Base-by-base conservation (phyloP, 2,797 vertebrate species). In the Oryzias sinensis region DNA sequence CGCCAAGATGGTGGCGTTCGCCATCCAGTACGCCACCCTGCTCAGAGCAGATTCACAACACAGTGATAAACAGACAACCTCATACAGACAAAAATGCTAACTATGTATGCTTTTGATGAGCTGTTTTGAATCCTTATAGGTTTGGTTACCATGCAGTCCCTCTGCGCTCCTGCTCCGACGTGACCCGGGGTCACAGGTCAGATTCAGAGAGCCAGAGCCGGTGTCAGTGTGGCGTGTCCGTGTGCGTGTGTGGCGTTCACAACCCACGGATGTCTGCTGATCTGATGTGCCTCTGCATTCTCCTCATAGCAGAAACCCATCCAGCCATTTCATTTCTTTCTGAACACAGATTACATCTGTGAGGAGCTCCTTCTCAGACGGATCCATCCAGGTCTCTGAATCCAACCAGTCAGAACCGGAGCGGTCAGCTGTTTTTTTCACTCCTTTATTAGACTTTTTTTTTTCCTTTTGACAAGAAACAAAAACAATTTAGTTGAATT, bases 91-190 rank as follows among this genome's bases (percentile, higher is more conserved):
- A n/a, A 64, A 37, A 47, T 22, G 29, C 43, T 42, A 14, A 43
- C 16, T 24, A 45, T 80, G 62, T 18, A 15, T 61, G 17, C 33
- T 22, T 70, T 68, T 59, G 49, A 74, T 46, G 51, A 70, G 33
- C 49, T 48, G 68, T 65, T 40, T 22, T 37, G 33, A 59, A 70
- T 68, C 81, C 58, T 45, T 14, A 2, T 56, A 62, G 27, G 50
- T 68, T 64, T 51, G 59, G 62, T 49, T 11, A 5, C 56, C 18
- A 40, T 43, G 27, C 62, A 54, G 56, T 65, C 64, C 15, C 46
- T 43, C 16, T 54, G 59, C 47, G 52, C 71, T 72, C 65, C 69
- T 58, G 49, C 42, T 48, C 5, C 24, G 22, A 60, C 65, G 60
- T 48, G 53, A 64, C 48, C 4, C 48, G 9, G 25, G 56, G 16